Evolutionary conservation across 2,888 invertebrate species (phyloP).

Genomic region (Eustalomyia histrio): DNA sequence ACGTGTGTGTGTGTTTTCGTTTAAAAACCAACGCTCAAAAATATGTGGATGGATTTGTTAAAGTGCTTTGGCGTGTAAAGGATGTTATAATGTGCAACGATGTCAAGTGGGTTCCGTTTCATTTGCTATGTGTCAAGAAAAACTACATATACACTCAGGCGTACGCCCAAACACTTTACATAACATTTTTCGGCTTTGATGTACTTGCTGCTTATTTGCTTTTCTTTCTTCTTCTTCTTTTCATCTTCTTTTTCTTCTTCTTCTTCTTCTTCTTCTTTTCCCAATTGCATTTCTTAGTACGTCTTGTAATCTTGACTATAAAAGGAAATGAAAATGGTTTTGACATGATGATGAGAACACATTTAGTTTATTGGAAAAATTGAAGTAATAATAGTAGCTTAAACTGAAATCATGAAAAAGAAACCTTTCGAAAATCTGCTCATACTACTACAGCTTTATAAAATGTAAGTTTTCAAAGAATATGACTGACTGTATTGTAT

Average conservation of each 20-base stretch:
- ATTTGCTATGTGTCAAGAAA: conserved; percentile 41
- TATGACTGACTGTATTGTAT: no score
- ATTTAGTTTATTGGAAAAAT: conserved; percentile 41
- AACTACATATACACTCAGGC: background rate
- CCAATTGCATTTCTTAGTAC: conserved; percentile 22
- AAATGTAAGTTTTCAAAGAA: no score
- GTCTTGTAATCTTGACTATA: conserved; percentile 8
- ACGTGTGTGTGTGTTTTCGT: background rate
- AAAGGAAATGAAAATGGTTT: conserved; percentile 37
- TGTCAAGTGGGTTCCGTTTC: conserved; percentile 57
- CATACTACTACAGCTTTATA: no score
- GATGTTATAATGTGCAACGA: conserved; percentile 48
- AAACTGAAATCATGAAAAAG: background rate
- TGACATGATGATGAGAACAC: conserved; percentile 11
- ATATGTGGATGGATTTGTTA: background rate
- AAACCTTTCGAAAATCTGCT: background rate
- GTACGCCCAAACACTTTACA: background rate
- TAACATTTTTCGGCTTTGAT: conserved; percentile 16
- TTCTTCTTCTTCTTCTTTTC: background rate
- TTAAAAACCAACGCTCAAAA: background rate
- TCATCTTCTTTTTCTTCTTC: background rate
- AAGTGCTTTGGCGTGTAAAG: conserved; percentile 54
- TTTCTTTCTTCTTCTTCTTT: background rate
- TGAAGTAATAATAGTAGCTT: conserved; percentile 6
- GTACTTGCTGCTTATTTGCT: background rate